A percentile compares a stretch with the other conserved stretches of the same genome.
These are phyloP conservation scores for Morpho deidamia DNA, from an alignment of 2,888 invertebrate genomes.

Conservation along the genomic window DNA sequence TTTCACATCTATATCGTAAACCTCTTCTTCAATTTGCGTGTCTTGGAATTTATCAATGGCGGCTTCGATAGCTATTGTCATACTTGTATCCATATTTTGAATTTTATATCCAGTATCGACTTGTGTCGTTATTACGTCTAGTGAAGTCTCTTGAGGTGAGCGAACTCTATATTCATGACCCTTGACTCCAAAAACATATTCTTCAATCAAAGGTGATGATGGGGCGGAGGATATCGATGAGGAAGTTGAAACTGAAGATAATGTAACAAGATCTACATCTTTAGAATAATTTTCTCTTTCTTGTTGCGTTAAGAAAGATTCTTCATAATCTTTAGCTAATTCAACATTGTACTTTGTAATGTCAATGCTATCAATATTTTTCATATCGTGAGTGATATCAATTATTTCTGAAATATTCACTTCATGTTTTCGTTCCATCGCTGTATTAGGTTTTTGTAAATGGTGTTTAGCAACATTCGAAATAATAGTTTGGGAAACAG, in stretches of 20 bases:
- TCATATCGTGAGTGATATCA: constrained; percentile 7
- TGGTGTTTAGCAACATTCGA: constrained; percentile 11
- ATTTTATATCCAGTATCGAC: background rate
- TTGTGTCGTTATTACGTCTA: background rate
- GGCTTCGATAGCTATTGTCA: constrained; percentile 13
- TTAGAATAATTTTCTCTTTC: background rate
- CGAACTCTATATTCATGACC: constrained; percentile 8
- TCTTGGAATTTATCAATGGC: background rate
- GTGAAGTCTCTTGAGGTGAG: constrained; percentile 2
- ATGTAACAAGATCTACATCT: background rate
- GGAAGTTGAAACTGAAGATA: constrained; percentile 1
- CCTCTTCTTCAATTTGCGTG: constrained; percentile 3
- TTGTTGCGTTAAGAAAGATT: too few species aligned
- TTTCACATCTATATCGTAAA: background rate
- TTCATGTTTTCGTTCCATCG: too few species aligned
- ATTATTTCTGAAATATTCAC: constrained; percentile 7
- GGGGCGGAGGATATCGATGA: constrained; percentile 22
- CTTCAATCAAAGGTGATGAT: constrained; percentile 23
- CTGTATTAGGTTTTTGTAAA: too few species aligned
- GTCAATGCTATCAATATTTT: too few species aligned
- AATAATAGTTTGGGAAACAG: constrained; percentile 20
- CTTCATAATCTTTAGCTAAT: constrained; percentile 12
- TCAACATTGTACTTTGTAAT: constrained; percentile 18
- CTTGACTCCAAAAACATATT: constrained; percentile 19
- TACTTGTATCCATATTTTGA: constrained; percentile 6